phyloP scores from a whole-genome alignment of 2,888 invertebrate genomes.

The Spisula solida region DNA sequence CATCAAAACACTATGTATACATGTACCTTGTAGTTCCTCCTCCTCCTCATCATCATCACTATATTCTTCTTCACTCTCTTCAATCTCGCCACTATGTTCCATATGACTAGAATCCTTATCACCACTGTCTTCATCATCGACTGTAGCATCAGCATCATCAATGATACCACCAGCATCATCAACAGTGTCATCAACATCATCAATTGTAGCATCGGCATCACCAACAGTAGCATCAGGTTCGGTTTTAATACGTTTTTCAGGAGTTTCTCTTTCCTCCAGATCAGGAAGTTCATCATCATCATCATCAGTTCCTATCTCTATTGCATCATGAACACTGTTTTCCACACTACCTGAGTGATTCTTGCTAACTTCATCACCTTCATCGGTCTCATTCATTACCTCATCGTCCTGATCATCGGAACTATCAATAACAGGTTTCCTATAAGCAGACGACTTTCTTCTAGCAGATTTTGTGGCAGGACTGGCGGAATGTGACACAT shows the following conservation, averaged over 20 bases:
- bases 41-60: slow-evolving; percentile 43
- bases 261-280: slow-evolving; percentile 17
- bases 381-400: neutral
- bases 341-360: neutral
- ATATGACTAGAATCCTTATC: slow-evolving; percentile 28
- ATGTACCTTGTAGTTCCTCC: slow-evolving; percentile 45
- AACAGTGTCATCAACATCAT: slow-evolving; percentile 18
- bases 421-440: slow-evolving; percentile 73
- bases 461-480: slow-evolving; percentile 41
- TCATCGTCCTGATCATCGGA: slow-evolving; percentile 76
- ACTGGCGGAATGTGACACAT: slow-evolving; percentile 42
- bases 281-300: slow-evolving; percentile 10
- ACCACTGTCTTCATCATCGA: slow-evolving; percentile 23
- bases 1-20: too few species aligned
- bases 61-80: slow-evolving; percentile 38
- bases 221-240: neutral
- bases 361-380: slow-evolving; percentile 18
- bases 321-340: slow-evolving; percentile 20
- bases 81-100: slow-evolving; percentile 30
- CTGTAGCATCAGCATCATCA: neutral
- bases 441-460: slow-evolving; percentile 57
- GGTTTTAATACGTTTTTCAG: neutral
- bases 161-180: slow-evolving; percentile 12
- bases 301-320: neutral
- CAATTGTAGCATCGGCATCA: neutral